These are phyloP conservation scores for Trididemnum nubilum DNA, from an alignment of 23 tunicate genomes.

Conservation along the genomic window DNA sequence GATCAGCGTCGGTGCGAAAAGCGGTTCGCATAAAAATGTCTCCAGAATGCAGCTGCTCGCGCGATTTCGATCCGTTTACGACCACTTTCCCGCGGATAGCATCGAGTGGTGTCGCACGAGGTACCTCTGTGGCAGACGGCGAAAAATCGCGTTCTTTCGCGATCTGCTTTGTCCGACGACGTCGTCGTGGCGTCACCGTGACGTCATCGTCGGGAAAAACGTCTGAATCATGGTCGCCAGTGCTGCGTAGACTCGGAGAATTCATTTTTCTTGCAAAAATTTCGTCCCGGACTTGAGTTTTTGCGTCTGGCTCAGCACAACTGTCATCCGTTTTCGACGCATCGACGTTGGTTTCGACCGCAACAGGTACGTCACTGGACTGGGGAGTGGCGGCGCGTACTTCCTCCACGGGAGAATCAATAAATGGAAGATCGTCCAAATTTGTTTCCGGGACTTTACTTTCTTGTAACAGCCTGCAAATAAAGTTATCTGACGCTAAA, in stretches of 20 bases:
- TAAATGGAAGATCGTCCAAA: conserved; percentile 9
- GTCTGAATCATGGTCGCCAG: neutral
- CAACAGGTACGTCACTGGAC: neutral
- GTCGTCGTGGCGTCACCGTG: neutral
- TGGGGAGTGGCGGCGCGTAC: neutral
- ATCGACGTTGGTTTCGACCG: neutral
- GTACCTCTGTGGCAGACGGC: neutral
- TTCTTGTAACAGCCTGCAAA: too few relatives aligned
- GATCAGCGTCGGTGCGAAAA: neutral
- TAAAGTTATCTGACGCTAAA: too few relatives aligned
- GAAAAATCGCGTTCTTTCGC: neutral
- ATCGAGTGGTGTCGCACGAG: neutral
- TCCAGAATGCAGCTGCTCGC: neutral
- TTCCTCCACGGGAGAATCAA: conserved; percentile 10
- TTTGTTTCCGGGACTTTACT: neutral
- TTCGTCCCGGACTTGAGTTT: neutral
- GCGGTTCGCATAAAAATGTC: neutral
- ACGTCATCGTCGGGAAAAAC: neutral
- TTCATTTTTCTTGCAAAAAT: neutral
- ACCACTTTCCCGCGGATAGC: neutral
- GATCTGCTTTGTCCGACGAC: neutral
- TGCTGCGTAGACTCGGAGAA: neutral
- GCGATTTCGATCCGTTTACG: neutral
- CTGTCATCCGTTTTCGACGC: neutral
- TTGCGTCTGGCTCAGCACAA: neutral